A percentile compares a stretch with the other conserved stretches of the same genome.
Conservation (phyloP, 2,113 vertebrate species). For the Rhinolophus ferrumequinum region DNA sequence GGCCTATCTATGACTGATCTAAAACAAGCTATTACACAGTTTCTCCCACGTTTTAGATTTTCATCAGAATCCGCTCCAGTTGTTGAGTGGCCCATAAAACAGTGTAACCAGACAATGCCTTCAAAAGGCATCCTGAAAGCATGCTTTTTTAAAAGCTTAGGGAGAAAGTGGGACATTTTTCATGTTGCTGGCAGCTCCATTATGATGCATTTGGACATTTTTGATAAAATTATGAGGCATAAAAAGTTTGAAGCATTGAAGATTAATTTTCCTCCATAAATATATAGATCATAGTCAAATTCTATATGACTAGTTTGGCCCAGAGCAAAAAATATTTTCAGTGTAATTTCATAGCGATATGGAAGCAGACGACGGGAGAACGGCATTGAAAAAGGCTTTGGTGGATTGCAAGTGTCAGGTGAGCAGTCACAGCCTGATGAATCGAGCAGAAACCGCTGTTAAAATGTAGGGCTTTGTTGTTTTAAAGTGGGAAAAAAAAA, state of each 20-base stretch:
- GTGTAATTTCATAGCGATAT: constrained; percentile 84
- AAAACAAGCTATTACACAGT: neutral
- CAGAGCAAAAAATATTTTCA: constrained; percentile 86
- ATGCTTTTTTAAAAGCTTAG: constrained; percentile 46
- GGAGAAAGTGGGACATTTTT: constrained; percentile 79
- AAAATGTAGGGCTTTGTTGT: constrained; percentile 81
- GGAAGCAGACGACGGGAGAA: constrained; percentile 82
- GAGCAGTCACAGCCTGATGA: constrained; percentile 86
- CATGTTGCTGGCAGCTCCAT: constrained; percentile 77
- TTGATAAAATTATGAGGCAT: constrained; percentile 89
- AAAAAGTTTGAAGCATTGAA: constrained; percentile 87
- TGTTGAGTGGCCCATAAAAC: constrained; percentile 41
- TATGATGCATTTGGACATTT: constrained; percentile 83
- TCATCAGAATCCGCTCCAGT: constrained; percentile 16
- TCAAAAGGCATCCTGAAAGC: constrained; percentile 56
- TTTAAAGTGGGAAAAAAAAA: constrained; percentile 84
- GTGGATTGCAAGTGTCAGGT: constrained; percentile 87
- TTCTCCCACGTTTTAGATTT: constrained; percentile 9
- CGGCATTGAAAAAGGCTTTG: constrained; percentile 82
- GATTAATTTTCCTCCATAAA: constrained; percentile 89
- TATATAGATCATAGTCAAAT: constrained; percentile 90
- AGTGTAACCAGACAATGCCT: constrained; percentile 67
- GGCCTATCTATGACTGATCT: neutral
- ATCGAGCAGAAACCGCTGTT: constrained; percentile 77
- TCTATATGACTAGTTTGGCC: constrained; percentile 85